These are phyloP conservation scores for Platycnemis pennipes DNA, from an alignment of 2,888 invertebrate genomes.

Conservation along the genomic window DNA sequence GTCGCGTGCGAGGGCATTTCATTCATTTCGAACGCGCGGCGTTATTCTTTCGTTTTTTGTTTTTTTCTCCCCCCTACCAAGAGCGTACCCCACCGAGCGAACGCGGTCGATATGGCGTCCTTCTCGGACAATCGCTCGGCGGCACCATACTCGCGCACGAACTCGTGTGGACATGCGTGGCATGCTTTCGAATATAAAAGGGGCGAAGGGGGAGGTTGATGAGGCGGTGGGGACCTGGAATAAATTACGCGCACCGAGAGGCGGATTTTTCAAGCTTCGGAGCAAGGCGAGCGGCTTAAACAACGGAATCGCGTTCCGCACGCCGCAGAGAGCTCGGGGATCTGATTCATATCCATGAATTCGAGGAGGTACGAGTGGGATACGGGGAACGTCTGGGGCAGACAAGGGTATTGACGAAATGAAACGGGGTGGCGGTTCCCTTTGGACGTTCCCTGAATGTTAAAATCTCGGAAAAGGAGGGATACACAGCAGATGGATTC, in stretches of 20 bases:
- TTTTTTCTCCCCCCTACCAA: too few relatives aligned
- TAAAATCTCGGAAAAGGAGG: background rate
- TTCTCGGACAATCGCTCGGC: background rate
- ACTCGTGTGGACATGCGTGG: background rate
- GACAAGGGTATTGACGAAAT: background rate
- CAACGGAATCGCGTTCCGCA: background rate
- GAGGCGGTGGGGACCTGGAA: background rate
- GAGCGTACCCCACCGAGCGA: too few relatives aligned
- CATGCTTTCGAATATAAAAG: background rate
- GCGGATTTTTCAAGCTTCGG: background rate
- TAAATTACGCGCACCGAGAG: background rate
- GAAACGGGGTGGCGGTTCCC: background rate
- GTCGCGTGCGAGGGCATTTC: background rate
- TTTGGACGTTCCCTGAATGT: background rate
- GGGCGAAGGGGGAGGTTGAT: background rate
- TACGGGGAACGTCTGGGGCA: background rate
- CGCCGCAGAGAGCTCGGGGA: background rate
- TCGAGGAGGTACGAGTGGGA: background rate
- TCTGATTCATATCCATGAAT: constrained; percentile 17
- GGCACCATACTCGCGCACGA: constrained; percentile 2
- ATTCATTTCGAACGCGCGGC: background rate
- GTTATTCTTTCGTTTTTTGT: background rate
- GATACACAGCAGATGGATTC: background rate
- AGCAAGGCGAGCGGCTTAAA: background rate
- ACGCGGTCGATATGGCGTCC: background rate